phyloP scores from a whole-genome alignment of 2,113 vertebrate species.

The Poeciliopsis retropinna region DNA sequence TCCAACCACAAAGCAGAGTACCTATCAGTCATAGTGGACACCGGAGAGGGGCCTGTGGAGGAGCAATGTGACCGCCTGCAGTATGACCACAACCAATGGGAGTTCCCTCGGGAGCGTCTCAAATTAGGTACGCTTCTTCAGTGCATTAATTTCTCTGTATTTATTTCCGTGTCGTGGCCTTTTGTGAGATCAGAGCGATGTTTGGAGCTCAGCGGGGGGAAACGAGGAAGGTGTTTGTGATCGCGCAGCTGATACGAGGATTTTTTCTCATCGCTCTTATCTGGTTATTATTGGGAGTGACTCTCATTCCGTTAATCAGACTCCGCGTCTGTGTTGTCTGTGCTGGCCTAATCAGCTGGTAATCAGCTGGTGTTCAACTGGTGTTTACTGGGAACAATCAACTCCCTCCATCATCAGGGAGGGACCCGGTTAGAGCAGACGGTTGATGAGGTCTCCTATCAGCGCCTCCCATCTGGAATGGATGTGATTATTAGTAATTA shows the following conservation, averaged over 20 bases:
- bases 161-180: too few relatives aligned
- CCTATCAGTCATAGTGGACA: slow-evolving; percentile 92
- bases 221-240: slow-evolving; percentile 42
- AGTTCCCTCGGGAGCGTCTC: slow-evolving; percentile 92
- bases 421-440: slow-evolving; percentile 36
- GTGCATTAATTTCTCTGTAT: background rate
- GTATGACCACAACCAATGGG: slow-evolving; percentile 93
- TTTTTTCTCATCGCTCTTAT: slow-evolving; percentile 78
- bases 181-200: slow-evolving; percentile 9
- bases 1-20: slow-evolving; percentile 84
- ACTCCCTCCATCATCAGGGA: slow-evolving; percentile 38
- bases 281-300: slow-evolving; percentile 70
- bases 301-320: slow-evolving; percentile 68
- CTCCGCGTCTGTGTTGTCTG: slow-evolving; percentile 60
- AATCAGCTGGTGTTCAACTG: slow-evolving; percentile 57
- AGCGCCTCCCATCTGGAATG: slow-evolving; percentile 33
- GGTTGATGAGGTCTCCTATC: slow-evolving; percentile 48
- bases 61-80: slow-evolving; percentile 90
- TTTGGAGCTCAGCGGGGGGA: slow-evolving; percentile 15
- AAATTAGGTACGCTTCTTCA: slow-evolving; percentile 84
- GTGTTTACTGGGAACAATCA: slow-evolving; percentile 73
- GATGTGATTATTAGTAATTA: slow-evolving; percentile 50
- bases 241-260: slow-evolving; percentile 36
- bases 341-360: slow-evolving; percentile 60
- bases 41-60: slow-evolving; percentile 85